phyloP scores from a whole-genome alignment of 2,888 invertebrate genomes.

The Xestoiulus laeticollis region DNA sequence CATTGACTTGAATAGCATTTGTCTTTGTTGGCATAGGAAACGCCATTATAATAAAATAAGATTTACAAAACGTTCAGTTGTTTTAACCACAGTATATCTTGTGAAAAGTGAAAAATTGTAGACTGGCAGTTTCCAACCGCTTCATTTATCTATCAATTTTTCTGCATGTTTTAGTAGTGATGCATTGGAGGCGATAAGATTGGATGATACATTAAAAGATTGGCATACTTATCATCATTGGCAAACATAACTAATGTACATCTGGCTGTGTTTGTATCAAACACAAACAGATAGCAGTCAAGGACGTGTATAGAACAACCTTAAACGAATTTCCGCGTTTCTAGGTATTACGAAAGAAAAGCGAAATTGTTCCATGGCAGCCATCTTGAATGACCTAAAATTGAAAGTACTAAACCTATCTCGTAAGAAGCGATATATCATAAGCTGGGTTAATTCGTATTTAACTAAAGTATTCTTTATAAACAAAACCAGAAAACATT shows the following conservation, averaged over 20 bases:
- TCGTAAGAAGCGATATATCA: no score
- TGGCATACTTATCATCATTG: background rate
- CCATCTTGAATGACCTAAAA: background rate
- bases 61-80: background rate
- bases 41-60: background rate
- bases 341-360: background rate
- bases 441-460: no score
- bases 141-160: background rate
- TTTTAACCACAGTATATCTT: background rate
- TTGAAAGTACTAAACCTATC: background rate
- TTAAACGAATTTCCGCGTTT: constrained; percentile 27
- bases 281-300: constrained; percentile 14
- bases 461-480: no score
- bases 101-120: background rate
- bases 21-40: background rate
- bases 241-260: constrained; percentile 2
- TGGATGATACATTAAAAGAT: background rate
- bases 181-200: background rate
- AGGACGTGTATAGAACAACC: background rate
- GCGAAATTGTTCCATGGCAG: background rate
- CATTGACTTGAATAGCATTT: constrained; percentile 4
- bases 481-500: no score
- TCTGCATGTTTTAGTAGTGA: constrained; percentile 10
- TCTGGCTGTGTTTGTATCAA: background rate
- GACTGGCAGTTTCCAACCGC: background rate